Percentiles rank a stretch among this genome's conserved stretches.
These are phyloP conservation scores for Aphodius granarius DNA, from an alignment of 2,888 invertebrate genomes.

Conservation along the genomic window DNA sequence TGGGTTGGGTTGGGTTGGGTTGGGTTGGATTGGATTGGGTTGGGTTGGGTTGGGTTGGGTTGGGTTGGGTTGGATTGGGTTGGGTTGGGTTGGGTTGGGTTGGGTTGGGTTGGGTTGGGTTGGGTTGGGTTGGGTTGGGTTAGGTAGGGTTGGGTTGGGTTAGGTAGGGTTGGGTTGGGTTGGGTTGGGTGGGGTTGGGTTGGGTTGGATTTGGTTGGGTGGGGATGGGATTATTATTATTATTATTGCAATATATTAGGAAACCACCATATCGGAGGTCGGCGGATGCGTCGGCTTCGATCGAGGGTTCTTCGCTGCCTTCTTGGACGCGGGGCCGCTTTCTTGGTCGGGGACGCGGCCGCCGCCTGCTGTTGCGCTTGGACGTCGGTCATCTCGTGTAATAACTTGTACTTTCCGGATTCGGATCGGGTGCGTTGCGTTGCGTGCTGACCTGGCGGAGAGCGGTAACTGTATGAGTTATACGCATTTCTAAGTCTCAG, in stretches of 20 bases:
- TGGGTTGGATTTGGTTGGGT: not conserved
- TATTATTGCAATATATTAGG: too few species aligned
- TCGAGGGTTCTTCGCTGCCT: too few species aligned
- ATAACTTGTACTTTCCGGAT: not conserved
- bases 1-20: not conserved
- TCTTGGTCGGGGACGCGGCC: too few species aligned
- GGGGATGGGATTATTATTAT: not conserved
- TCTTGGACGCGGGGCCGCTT: not conserved
- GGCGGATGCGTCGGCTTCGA: too few species aligned
- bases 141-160: constrained; percentile 9
- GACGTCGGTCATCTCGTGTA: too few species aligned
- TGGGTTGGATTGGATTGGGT: constrained; percentile 1
- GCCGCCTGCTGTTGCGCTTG: too few species aligned
- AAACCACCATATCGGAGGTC: too few species aligned
- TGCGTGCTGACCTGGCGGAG: too few species aligned
- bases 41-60: not conserved
- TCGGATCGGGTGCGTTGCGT: constrained; percentile 4
- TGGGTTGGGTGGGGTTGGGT: too few species aligned
- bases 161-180: constrained; percentile 16
- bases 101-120: not conserved
- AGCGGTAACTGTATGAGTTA: too few species aligned
- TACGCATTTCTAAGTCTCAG: too few species aligned
- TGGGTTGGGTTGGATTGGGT: not conserved
- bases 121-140: constrained; percentile 13
- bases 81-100: not conserved